Evolutionary conservation across 2,113 vertebrate genomes (phyloP).

Genomic region (Pachypanchax playfairii): DNA sequence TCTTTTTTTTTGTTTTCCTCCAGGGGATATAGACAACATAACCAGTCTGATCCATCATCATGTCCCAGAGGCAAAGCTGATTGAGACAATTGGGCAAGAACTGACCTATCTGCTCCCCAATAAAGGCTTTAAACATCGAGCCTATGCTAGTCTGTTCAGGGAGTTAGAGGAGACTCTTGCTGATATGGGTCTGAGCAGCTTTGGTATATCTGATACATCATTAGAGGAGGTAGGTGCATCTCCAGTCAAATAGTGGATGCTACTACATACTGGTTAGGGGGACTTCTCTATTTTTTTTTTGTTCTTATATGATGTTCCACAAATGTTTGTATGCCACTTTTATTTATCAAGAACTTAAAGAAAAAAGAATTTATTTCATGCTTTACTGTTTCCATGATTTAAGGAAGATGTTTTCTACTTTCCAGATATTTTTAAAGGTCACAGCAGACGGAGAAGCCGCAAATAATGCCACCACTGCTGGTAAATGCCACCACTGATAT

Average conservation of each 20-base stretch:
- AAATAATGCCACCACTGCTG: conserved; percentile 77
- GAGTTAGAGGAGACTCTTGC: conserved; percentile 90
- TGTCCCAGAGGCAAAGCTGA: conserved; percentile 91
- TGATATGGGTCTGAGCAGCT: conserved; percentile 96
- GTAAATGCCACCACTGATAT: conserved; percentile 75
- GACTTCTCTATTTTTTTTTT: too few relatives aligned
- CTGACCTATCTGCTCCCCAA: conserved; percentile 92
- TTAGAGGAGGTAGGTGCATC: conserved; percentile 88
- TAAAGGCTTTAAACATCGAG: conserved; percentile 92
- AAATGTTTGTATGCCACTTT: neutral
- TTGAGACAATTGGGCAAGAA: conserved; percentile 94
- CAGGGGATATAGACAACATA: conserved; percentile 81
- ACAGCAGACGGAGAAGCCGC: conserved; percentile 86
- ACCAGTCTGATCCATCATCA: conserved; percentile 89
- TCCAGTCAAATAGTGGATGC: too few relatives aligned
- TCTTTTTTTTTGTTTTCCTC: neutral
- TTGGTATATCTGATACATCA: conserved; percentile 95
- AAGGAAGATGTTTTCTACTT: conserved; percentile 13
- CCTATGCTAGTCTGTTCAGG: conserved; percentile 94
- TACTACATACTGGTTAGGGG: too few relatives aligned
- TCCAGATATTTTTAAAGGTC: conserved; percentile 94
- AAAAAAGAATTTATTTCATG: conserved; percentile 2
- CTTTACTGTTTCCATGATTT: conserved; percentile 22
- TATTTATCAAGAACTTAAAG: neutral
- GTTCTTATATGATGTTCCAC: too few relatives aligned